These are phyloP conservation scores for Stegastes partitus DNA, from an alignment of 2,113 vertebrate genomes.

Conservation along the genomic window DNA sequence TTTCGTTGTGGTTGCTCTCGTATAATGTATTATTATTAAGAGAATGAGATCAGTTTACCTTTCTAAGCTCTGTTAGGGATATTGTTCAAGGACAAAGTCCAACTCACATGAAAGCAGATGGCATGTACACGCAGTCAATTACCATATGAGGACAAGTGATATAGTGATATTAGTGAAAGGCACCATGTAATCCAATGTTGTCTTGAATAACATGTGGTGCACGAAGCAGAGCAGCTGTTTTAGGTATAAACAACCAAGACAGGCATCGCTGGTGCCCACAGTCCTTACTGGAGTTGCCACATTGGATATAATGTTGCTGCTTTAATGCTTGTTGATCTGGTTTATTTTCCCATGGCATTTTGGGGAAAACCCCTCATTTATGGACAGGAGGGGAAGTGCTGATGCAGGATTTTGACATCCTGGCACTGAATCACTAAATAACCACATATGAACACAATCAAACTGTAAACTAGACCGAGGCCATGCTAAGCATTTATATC, in stretches of 20 bases:
- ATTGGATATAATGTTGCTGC: slow-evolving; percentile 70
- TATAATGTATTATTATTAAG: slow-evolving; percentile 63
- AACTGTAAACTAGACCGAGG: slow-evolving; percentile 38
- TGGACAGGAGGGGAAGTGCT: slow-evolving; percentile 67
- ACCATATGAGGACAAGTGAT: slow-evolving; percentile 75
- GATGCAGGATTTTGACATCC: slow-evolving; percentile 69
- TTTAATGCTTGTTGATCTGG: slow-evolving; percentile 69
- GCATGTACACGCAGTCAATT: slow-evolving; percentile 65
- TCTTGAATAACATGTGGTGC: slow-evolving; percentile 73
- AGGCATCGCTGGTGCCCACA: slow-evolving; percentile 58
- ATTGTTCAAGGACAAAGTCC: slow-evolving; percentile 60
- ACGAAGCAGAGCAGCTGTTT: slow-evolving; percentile 73
- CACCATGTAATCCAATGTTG: slow-evolving; percentile 77
- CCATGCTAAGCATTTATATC: slow-evolving; percentile 25
- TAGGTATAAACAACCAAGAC: slow-evolving; percentile 71
- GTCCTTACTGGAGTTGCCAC: slow-evolving; percentile 52
- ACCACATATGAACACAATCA: slow-evolving; percentile 67
- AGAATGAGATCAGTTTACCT: slow-evolving; percentile 70
- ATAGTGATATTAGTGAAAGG: slow-evolving; percentile 74
- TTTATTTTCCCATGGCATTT: slow-evolving; percentile 67
- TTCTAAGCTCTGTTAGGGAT: slow-evolving; percentile 57
- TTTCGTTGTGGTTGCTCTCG: slow-evolving; percentile 67
- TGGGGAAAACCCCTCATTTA: slow-evolving; percentile 65
- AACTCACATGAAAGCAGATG: slow-evolving; percentile 75
- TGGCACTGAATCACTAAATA: slow-evolving; percentile 69